Conservation (phyloP, 2,888 invertebrate genomes). For the Tetheella fluctuosa region DNA sequence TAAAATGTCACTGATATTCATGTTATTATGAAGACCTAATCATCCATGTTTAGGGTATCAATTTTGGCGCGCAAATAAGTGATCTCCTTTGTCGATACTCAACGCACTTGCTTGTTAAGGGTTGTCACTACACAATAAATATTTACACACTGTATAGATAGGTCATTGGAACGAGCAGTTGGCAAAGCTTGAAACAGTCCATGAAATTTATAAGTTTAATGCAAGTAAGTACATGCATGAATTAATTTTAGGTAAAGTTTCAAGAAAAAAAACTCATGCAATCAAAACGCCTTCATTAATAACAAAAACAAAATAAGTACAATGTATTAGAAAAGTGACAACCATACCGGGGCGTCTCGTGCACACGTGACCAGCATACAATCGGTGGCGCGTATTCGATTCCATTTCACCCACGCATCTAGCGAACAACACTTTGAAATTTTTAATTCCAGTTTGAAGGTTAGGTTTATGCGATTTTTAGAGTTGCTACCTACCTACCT, state of each 20-base stretch:
- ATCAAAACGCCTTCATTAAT: background rate
- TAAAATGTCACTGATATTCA: too few species aligned
- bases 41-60: background rate
- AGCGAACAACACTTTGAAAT: constrained; percentile 11
- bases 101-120: constrained; percentile 1
- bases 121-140: too few species aligned
- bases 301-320: background rate
- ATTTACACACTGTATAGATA: too few species aligned
- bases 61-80: background rate
- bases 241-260: too few species aligned
- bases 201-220: too few species aligned
- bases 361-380: constrained; percentile 2
- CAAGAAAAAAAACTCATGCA: background rate
- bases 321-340: background rate
- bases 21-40: too few species aligned
- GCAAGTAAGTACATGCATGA: too few species aligned
- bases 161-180: too few species aligned
- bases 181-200: too few species aligned
- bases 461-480: too few species aligned
- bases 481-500: too few species aligned
- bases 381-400: background rate
- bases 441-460: background rate
- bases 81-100: background rate
- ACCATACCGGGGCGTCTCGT: background rate
- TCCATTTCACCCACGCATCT: constrained; percentile 13